Percentiles rank a stretch among this genome's conserved stretches.
phyloP scores from a whole-genome alignment of 2,797 vertebrate genomes.

The Brachymystax lenok region DNA sequence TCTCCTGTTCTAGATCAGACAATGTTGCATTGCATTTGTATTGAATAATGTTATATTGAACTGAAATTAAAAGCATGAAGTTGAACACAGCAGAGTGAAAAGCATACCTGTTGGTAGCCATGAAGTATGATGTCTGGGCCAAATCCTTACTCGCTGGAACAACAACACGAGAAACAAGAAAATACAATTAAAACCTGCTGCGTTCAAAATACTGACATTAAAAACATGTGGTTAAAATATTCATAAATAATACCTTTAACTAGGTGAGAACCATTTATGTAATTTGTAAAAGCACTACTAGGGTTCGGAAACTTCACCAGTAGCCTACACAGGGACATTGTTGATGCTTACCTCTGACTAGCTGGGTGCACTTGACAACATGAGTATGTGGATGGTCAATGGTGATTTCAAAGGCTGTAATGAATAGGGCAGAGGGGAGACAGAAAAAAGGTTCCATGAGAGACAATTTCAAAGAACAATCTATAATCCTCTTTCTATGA shows the following conservation, averaged over 20 bases:
- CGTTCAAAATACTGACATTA: background rate
- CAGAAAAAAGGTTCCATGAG: slow-evolving; percentile 31
- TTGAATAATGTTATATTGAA: too few relatives aligned
- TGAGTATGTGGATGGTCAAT: slow-evolving; percentile 97
- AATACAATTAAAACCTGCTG: slow-evolving; percentile 16
- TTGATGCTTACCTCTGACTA: slow-evolving; percentile 87
- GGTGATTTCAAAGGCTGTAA: slow-evolving; percentile 93
- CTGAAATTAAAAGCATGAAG: slow-evolving; percentile 53
- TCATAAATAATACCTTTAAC: background rate
- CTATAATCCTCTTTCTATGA: slow-evolving; percentile 3
- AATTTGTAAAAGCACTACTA: background rate
- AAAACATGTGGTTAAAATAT: background rate
- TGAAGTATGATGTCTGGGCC: slow-evolving; percentile 99
- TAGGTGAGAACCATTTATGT: background rate
- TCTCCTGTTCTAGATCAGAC: background rate
- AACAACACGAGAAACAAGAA: slow-evolving; percentile 50
- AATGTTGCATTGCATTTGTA: too few relatives aligned
- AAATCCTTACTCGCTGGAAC: slow-evolving; percentile 98
- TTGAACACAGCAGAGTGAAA: slow-evolving; percentile 30
- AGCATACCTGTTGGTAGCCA: slow-evolving; percentile 98
- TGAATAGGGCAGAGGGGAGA: slow-evolving; percentile 35
- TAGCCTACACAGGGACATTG: background rate
- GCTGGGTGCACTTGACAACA: slow-evolving; percentile 94
- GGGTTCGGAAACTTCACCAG: background rate
- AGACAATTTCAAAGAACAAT: slow-evolving; percentile 8